phyloP scores from a whole-genome alignment of 2,888 invertebrate genomes.

The Aromia moschata region DNA sequence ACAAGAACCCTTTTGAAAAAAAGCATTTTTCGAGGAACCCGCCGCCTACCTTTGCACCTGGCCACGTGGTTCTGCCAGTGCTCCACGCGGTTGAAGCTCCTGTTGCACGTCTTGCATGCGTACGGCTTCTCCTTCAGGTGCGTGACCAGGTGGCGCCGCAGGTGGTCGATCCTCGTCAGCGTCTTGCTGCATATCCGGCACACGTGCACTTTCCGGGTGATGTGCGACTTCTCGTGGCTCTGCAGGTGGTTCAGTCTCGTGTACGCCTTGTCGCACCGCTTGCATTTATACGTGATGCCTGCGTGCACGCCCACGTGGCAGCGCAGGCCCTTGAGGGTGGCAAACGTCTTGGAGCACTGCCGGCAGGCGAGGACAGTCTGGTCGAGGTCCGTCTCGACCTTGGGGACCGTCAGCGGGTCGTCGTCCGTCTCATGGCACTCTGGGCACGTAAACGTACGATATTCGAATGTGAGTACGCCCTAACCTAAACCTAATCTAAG shows the following conservation, averaged over 20 bases:
- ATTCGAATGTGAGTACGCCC: no score
- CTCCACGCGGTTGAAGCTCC: constrained; percentile 61
- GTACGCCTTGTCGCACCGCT: constrained; percentile 59
- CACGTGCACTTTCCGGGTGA: constrained; percentile 58
- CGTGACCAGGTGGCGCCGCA: constrained; percentile 60
- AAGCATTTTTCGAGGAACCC: no score
- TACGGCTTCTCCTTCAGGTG: constrained; percentile 62
- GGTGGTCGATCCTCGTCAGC: constrained; percentile 59
- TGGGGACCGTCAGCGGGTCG: constrained; percentile 28
- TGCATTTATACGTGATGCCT: constrained; percentile 60
- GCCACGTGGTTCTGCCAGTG: constrained; percentile 59
- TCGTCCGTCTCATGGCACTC: no score
- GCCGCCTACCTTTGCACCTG: constrained; percentile 58
- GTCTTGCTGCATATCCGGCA: constrained; percentile 62
- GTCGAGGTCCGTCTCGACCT: constrained; percentile 54
- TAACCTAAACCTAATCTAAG: no score
- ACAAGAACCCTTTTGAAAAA: not conserved
- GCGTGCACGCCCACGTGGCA: constrained; percentile 57
- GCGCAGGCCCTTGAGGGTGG: constrained; percentile 54
- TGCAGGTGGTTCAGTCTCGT: constrained; percentile 58
- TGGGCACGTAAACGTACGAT: no score
- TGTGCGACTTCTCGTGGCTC: constrained; percentile 59
- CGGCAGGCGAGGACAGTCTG: constrained; percentile 58
- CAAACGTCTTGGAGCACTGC: constrained; percentile 59
- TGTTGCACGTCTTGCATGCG: constrained; percentile 58